Evolutionary conservation across 2,888 invertebrate species (phyloP).

Genomic region (Aporophyla lueneburgensis): DNA sequence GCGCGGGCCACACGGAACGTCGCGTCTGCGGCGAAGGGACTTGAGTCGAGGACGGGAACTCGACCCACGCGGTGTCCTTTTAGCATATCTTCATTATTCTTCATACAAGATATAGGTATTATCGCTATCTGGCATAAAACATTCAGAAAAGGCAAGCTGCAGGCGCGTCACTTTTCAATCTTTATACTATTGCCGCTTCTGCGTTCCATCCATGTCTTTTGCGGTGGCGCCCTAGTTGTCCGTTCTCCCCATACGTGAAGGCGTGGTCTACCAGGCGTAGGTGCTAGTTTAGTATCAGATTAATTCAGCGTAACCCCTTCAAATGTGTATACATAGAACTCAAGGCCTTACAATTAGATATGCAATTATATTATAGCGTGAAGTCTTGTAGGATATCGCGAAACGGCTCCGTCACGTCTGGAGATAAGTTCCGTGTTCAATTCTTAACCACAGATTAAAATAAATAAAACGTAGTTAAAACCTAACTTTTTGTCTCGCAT

Average conservation of each 20-base stretch:
- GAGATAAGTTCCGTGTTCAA: conserved; percentile 33
- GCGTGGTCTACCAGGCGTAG: not conserved
- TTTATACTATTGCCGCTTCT: too few species aligned
- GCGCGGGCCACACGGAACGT: too few species aligned
- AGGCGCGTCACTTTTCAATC: too few species aligned
- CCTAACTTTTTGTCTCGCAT: not conserved
- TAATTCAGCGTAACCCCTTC: not conserved
- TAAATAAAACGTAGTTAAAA: not conserved
- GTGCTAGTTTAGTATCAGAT: not conserved
- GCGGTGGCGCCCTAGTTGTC: too few species aligned
- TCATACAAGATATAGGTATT: too few species aligned
- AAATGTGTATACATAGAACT: conserved; percentile 13
- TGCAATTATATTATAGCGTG: conserved; percentile 46
- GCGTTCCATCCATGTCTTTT: too few species aligned
- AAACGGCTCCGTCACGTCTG: conserved; percentile 25
- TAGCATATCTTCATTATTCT: too few species aligned
- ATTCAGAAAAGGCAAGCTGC: too few species aligned
- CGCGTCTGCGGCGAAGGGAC: too few species aligned
- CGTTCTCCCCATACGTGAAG: not conserved
- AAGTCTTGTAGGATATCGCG: conserved; percentile 37
- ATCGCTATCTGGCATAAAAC: too few species aligned
- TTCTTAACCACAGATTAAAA: not conserved
- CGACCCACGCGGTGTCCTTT: too few species aligned
- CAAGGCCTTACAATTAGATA: conserved; percentile 59
- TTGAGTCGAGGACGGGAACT: too few species aligned